Conservation (phyloP, 2,797 vertebrate genomes). For the Typhlichthys subterraneus region DNA sequence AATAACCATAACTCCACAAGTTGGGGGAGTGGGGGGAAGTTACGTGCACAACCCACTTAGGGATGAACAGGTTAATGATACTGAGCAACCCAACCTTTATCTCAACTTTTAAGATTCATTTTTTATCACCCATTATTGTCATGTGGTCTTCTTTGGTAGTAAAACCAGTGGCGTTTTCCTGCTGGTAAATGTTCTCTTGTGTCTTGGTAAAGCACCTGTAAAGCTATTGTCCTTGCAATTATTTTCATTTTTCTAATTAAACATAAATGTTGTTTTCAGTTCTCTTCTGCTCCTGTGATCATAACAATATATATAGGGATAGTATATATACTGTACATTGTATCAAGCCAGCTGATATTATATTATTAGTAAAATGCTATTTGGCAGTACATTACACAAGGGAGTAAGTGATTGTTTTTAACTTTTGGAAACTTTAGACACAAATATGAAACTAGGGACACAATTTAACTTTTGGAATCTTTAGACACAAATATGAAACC, state of each 20-base stretch:
- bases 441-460: conserved; percentile 43
- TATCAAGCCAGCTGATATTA: conserved; percentile 23
- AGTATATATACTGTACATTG: not conserved
- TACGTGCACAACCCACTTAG: no score
- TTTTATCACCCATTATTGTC: conserved; percentile 30
- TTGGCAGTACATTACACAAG: conserved; percentile 25
- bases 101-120: not conserved
- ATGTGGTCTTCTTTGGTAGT: conserved; percentile 46
- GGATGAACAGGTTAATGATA: no score
- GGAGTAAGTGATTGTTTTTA: conserved; percentile 27
- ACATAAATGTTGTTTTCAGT: conserved; percentile 2
- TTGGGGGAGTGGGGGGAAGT: no score
- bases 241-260: not conserved
- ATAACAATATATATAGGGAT: not conserved
- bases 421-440: conserved; percentile 33
- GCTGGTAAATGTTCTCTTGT: conserved; percentile 52
- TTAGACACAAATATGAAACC: conserved; percentile 41
- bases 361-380: conserved; percentile 1
- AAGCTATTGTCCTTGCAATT: conserved; percentile 21
- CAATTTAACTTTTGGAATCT: conserved; percentile 51
- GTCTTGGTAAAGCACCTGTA: not conserved
- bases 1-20: no score
- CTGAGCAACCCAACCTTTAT: conserved; percentile 27
- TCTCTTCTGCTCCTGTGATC: conserved; percentile 9
- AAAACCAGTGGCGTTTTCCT: conserved; percentile 47